Percentiles rank a stretch among this genome's conserved stretches.
Evolutionary conservation across 2,797 vertebrate genomes (phyloP).

Genomic region (Siniperca scherzeri): DNA sequence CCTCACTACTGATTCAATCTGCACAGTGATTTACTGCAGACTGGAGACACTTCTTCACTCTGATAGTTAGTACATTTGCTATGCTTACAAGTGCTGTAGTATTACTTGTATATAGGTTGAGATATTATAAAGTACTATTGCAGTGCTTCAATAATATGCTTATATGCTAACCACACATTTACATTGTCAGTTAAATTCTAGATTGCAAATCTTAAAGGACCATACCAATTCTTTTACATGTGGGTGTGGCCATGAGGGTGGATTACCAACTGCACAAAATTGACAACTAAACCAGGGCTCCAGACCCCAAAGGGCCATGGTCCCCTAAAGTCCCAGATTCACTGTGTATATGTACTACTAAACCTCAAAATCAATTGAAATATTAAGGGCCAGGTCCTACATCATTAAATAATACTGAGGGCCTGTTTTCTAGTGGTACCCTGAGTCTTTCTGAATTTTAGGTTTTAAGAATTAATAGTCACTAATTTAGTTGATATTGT

Average conservation of each 20-base stretch:
- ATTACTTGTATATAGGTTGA: neutral
- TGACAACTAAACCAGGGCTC: neutral
- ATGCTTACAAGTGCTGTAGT: neutral
- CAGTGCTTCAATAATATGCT: neutral
- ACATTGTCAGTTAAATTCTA: neutral
- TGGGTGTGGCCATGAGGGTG: neutral
- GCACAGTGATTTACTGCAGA: slow-evolving; percentile 8
- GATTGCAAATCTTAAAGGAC: neutral
- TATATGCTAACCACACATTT: neutral
- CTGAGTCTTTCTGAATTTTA: neutral
- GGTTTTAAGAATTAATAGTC: neutral
- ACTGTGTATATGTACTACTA: neutral
- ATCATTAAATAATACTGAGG: neutral
- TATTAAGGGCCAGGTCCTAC: neutral
- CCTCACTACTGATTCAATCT: slow-evolving; percentile 6
- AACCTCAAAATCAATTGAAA: neutral
- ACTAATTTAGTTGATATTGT: neutral
- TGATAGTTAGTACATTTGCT: neutral
- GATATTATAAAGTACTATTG: neutral
- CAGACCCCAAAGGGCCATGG: neutral
- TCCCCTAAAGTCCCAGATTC: too few species aligned
- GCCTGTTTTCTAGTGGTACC: neutral
- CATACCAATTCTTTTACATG: neutral
- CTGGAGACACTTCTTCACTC: slow-evolving; percentile 4
- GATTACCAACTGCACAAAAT: neutral